Evolutionary conservation across 2,797 vertebrate species (phyloP).

Genomic region (Sebastes steindachneri): DNA sequence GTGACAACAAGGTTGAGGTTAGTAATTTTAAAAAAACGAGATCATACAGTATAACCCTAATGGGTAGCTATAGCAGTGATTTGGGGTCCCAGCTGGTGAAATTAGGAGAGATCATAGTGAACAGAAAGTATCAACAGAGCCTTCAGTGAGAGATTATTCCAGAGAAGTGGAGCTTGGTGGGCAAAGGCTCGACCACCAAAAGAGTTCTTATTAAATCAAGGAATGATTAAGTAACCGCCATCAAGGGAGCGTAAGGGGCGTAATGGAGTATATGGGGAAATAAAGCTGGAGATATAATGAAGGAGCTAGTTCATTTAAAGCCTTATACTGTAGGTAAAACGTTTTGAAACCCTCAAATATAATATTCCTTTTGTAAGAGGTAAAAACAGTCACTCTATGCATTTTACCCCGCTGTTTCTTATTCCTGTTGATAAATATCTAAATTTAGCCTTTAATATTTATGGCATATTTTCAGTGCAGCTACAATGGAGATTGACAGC

Average conservation of each 20-base stretch:
- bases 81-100: not conserved
- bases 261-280: not conserved
- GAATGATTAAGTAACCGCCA: not conserved
- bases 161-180: not conserved
- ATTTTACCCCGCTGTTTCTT: not conserved
- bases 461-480: not conserved
- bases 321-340: not conserved
- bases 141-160: not conserved
- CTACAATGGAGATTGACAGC: slow-evolving; percentile 13
- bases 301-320: not conserved
- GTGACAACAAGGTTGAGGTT: not conserved
- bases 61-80: too few relatives aligned
- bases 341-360: not conserved
- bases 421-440: not conserved
- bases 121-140: not conserved
- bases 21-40: not conserved
- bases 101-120: not conserved
- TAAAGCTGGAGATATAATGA: not conserved
- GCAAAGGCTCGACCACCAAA: not conserved
- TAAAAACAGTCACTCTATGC: not conserved
- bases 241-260: not conserved
- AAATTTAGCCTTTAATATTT: not conserved
- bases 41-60: not conserved
- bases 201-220: not conserved
- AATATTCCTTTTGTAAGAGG: not conserved